A percentile compares a stretch with the other conserved stretches of the same genome.
Evolutionary conservation across 2,797 vertebrate genomes (phyloP).

Genomic region (Poeciliopsis gracilis): DNA sequence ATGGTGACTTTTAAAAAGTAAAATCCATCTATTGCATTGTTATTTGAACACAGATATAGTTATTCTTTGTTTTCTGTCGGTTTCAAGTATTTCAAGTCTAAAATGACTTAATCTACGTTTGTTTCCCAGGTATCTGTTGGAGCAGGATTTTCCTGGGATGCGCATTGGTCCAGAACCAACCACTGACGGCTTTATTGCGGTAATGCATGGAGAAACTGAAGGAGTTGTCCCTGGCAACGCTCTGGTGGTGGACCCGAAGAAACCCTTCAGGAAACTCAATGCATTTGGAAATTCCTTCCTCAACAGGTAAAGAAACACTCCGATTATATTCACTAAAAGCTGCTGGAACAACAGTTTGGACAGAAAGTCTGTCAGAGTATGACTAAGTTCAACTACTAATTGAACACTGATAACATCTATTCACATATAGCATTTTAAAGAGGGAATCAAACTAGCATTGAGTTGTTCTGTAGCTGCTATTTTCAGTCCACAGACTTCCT

Average conservation of each 20-base stretch:
- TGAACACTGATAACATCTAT: background rate
- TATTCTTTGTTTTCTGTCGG: background rate
- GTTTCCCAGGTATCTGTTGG: conserved; percentile 88
- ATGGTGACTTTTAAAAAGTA: background rate
- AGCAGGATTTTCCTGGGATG: conserved; percentile 98
- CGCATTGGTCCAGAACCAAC: conserved; percentile 96
- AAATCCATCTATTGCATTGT: background rate
- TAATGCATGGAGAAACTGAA: conserved; percentile 94
- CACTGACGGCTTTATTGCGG: conserved; percentile 96
- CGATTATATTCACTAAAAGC: background rate
- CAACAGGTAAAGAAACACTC: conserved; percentile 83
- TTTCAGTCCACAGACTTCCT: background rate
- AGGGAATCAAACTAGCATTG: background rate
- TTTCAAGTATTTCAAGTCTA: background rate
- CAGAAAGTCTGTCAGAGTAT: background rate
- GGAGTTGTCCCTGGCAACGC: conserved; percentile 94
- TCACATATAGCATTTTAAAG: background rate
- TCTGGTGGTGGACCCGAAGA: conserved; percentile 95
- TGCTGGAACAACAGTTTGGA: background rate
- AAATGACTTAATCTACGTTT: background rate
- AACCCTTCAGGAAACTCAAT: conserved; percentile 94
- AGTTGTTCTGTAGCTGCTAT: background rate
- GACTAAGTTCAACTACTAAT: background rate
- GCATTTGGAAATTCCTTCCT: conserved; percentile 97
- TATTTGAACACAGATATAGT: background rate